phyloP scores from a whole-genome alignment of 2,113 vertebrate species.

The Amphilophus citrinellus region DNA sequence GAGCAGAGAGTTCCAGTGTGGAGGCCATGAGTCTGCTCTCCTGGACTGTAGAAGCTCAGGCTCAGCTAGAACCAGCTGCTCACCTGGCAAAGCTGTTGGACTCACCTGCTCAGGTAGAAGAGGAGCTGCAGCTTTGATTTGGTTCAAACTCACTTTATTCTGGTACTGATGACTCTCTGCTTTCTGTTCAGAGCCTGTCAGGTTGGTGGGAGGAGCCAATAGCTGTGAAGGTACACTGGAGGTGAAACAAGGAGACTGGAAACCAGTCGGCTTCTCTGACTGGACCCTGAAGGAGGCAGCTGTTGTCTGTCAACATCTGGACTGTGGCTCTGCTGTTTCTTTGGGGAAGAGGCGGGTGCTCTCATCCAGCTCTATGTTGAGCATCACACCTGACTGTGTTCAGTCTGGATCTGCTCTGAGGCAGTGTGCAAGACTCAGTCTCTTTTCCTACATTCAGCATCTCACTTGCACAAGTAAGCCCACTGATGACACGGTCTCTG shows the following conservation, averaged over 20 bases:
- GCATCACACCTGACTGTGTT: background rate
- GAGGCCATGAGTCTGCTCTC: no score
- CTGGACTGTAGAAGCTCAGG: no score
- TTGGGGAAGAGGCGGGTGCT: background rate
- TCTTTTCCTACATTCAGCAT: background rate
- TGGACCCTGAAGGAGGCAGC: slow-evolving; percentile 8
- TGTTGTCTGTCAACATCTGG: background rate
- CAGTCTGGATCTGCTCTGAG: background rate
- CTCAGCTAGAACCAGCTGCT: no score
- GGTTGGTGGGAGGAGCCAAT: no score
- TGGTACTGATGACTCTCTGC: no score
- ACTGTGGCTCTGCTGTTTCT: slow-evolving; percentile 19
- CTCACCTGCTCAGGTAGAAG: no score
- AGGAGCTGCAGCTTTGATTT: no score
- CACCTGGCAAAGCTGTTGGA: no score
- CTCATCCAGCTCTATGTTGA: background rate
- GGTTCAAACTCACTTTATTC: no score
- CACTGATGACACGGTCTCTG: background rate
- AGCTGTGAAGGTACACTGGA: slow-evolving; percentile 2
- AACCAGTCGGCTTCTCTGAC: background rate
- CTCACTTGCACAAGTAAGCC: slow-evolving; percentile 10
- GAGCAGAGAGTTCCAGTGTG: no score
- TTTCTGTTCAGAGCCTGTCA: no score
- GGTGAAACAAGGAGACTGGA: background rate
- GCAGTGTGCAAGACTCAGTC: background rate